Evolutionary conservation across 2,888 invertebrate species (phyloP), one percentile per base, ranked within the genome.

Genomic region (Cephus nigrinus): DNA sequence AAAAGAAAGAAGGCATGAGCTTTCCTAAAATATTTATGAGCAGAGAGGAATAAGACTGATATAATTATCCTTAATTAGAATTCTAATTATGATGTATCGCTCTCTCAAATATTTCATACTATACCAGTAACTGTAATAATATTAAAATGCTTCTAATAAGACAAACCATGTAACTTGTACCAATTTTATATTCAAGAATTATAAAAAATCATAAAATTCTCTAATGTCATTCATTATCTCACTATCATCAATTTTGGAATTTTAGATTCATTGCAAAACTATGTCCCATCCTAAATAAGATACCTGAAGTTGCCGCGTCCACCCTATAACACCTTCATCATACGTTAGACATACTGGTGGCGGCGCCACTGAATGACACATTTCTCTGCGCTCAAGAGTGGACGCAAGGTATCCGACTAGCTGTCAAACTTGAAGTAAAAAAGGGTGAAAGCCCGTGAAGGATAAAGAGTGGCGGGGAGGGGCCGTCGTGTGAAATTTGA

Each of bases 351-450:
- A 12, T 4, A 36, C 36, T 36, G 12, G 36, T 36, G 36, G 36
- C 36, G 36, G 36, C 36, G 36, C 36, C 36, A 36, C 36, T 15
- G 36, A 36, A 12, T 36, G 36, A 36, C 4, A 36, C 36, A 36
- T 36, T 36, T 12, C 36, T 36, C 36, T 36, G 12, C 36, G 12
- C 36, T 4, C 36, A 36, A 15, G 36, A 36, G 36, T 15, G 36
- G 12, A 36, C 55, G 55, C 55, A 55, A 9, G 55, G 55, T 55
- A 55, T 55, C 40, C 15, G 55, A 55, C 55, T 55, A 55, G 55
- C 77, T 79, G 79, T 79, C 79, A 79, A 79, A 78, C 76, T 79
- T 55, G 30, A 72, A 40, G 55, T 72, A 72, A 77, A 77, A 79
- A 79, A 77, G 76, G 77, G 77, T 77, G 77, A 78, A 79, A 77